Conservation (phyloP, 2,113 vertebrate genomes). For the Hippopotamus amphibius region DNA sequence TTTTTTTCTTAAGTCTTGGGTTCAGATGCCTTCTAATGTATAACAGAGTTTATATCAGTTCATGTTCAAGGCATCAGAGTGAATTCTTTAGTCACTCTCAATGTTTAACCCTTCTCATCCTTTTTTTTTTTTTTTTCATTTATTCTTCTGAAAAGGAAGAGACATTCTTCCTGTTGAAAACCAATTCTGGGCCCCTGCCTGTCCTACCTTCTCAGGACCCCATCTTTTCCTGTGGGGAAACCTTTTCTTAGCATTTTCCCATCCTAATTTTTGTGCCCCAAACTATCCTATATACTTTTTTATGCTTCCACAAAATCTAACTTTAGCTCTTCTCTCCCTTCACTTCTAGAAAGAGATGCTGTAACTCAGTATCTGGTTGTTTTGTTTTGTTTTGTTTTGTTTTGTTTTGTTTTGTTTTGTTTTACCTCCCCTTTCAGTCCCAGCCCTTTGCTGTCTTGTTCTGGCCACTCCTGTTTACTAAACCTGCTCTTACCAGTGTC, state of each 20-base stretch:
- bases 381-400: no score
- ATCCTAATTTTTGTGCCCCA: neutral
- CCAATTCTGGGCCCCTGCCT: neutral
- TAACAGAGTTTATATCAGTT: neutral
- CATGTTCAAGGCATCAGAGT: neutral
- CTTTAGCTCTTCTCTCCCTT: neutral
- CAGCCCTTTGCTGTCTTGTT: neutral
- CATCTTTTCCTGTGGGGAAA: neutral
- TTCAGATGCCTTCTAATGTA: neutral
- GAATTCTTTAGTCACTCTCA: conserved; percentile 9
- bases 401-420: neutral
- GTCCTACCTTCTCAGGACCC: neutral
- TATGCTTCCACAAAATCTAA: neutral
- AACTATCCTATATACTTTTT: neutral
- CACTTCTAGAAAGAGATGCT: neutral
- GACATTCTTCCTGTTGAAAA: neutral
- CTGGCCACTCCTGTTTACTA: neutral
- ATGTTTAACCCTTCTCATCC: neutral
- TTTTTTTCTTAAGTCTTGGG: neutral
- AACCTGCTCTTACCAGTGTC: neutral
- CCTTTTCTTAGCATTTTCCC: neutral
- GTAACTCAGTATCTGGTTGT: neutral
- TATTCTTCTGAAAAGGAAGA: conserved; percentile 11
- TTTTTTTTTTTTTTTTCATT: neutral
- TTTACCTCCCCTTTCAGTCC: neutral